Conservation (phyloP, 2,797 vertebrate genomes). For the Gila robusta region DNA sequence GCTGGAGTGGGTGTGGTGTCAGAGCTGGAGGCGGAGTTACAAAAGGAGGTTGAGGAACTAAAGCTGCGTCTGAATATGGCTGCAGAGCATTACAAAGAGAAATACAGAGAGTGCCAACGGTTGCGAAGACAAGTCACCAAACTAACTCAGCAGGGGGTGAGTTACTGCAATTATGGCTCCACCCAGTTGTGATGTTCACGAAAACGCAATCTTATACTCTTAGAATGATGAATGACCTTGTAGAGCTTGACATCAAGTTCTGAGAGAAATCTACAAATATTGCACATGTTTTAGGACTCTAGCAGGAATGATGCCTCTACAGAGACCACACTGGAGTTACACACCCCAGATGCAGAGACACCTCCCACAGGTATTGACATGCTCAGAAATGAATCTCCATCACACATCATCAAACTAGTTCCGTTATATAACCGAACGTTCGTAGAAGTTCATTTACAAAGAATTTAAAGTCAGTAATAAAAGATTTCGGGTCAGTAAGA, state of each 20-base stretch:
- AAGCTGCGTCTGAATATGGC: constrained; percentile 98
- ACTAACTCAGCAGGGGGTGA: constrained; percentile 79
- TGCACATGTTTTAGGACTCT: constrained; percentile 71
- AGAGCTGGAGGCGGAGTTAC: constrained; percentile 89
- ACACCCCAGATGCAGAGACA: constrained; percentile 76
- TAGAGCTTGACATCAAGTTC: neutral
- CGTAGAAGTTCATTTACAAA: neutral
- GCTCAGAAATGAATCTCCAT: neutral
- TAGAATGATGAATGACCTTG: neutral
- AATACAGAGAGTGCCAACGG: constrained; percentile 96
- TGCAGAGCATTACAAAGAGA: constrained; percentile 98
- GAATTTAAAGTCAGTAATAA: neutral
- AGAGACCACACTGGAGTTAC: constrained; percentile 81
- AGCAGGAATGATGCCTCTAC: constrained; percentile 77
- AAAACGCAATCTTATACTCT: neutral
- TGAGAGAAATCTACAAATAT: constrained; percentile 10
- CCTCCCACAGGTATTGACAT: constrained; percentile 82
- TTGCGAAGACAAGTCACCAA: constrained; percentile 94
- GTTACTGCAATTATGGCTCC: neutral
- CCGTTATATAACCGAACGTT: neutral
- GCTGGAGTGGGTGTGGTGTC: constrained; percentile 68
- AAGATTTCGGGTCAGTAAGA: neutral
- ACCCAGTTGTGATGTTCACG: neutral
- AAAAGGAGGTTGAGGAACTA: constrained; percentile 96
- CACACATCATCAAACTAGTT: neutral